Base-by-base conservation (phyloP, 2,113 vertebrate species). In the Aphyosemion australe region DNA sequence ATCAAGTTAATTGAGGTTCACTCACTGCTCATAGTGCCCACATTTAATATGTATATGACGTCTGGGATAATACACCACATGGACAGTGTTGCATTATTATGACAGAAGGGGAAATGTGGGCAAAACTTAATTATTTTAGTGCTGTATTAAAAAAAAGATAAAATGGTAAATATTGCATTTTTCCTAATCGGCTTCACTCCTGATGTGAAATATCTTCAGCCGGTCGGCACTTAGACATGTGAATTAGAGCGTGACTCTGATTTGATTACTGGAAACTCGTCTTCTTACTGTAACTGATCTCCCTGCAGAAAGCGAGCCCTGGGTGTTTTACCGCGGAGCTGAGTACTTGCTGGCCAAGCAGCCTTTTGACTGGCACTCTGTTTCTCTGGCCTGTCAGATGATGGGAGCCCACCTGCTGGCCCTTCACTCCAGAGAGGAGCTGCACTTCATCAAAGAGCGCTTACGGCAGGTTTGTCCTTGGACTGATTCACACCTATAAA, bases 321-420 rank as follows among this genome's bases (percentile, higher is more conserved):
- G 96, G 96, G 88, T 93, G 12, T 99, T 97, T 76, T 94, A 93
- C 83, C 92, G 92, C 61, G 92, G 95, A 72, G 91, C 94, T 16
- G 95, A 97, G 63, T 98, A 97, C 69, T 88, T 94, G 69, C 91
- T 98, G 80, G 87, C 92, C 18, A 90, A 86, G 55, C 80, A 80
- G 31, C 83, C 90, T 1, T 90, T 91, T 0, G 78, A 92, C 42
- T 98, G 96, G 96, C 72, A 87, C 1, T 43, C 87, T 0, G 94
- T 92, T 46, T 85, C 91, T 52, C 93, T 98, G 71, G 89, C 94
- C 74, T 99, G 97, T 77, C 76, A 78, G 76, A 95, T 95, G 95
- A 93, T 97, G 88, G 90, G 63, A 19, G 80, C 92, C 51, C 85
- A 89, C 75, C 72, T 96, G 74, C 87, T 93, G 64, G 94, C 94